Evolutionary conservation across 2,113 vertebrate genomes (phyloP).

Genomic region (Sphaerodactylus townsendi): DNA sequence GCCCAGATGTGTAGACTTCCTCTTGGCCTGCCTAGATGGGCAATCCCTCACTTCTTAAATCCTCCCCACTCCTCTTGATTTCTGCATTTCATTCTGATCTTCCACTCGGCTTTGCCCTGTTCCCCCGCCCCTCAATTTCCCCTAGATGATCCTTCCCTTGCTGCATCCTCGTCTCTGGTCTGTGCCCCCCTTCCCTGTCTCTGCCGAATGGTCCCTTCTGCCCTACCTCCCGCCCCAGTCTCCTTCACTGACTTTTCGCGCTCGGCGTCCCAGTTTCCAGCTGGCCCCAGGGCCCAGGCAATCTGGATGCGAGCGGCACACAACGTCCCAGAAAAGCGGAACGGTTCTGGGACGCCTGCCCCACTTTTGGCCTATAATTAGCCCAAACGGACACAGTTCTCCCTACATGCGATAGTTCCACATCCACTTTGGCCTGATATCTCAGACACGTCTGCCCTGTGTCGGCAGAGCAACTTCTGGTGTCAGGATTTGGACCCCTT

Average conservation of each 20-base stretch:
- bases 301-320: slow-evolving; percentile 24
- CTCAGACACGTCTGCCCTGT: background rate
- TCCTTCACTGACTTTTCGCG: slow-evolving; percentile 56
- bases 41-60: background rate
- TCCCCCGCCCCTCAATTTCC: background rate
- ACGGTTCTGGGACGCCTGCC: slow-evolving; percentile 40
- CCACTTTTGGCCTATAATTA: slow-evolving; percentile 33
- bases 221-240: slow-evolving; percentile 9
- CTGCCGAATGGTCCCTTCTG: background rate
- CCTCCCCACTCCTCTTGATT: background rate
- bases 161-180: background rate
- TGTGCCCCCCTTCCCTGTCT: no score
- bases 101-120: background rate
- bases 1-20: no score
- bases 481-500: background rate
- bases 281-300: slow-evolving; percentile 16
- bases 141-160: background rate
- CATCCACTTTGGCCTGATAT: background rate
- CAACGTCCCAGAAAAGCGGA: slow-evolving; percentile 43
- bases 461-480: background rate
- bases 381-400: slow-evolving; percentile 2
- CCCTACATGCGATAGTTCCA: background rate
- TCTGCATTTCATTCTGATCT: background rate
- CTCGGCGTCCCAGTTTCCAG: slow-evolving; percentile 38
- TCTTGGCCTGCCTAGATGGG: background rate